These are phyloP conservation scores for Oreochromis niloticus DNA, from an alignment of 2,113 vertebrate species.

Conservation along the genomic window DNA sequence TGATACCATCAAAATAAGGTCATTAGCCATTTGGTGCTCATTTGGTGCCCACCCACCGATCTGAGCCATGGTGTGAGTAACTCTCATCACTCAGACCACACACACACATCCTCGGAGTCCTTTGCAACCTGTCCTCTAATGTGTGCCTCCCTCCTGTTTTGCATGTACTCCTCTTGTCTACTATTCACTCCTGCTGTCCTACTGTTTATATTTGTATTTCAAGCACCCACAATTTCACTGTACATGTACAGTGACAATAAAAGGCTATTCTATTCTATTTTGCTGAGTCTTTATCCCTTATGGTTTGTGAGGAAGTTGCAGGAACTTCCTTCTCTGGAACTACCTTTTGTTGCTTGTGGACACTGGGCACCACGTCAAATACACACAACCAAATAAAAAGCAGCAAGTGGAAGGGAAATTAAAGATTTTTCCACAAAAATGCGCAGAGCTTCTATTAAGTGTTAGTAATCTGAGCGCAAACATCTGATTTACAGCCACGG, in stretches of 20 bases:
- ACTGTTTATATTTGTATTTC: background rate
- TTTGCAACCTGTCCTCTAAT: background rate
- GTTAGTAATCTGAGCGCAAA: background rate
- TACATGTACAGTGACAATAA: background rate
- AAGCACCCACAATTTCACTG: background rate
- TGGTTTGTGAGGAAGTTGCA: background rate
- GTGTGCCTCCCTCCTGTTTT: background rate
- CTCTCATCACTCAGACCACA: background rate
- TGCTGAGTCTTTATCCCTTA: background rate
- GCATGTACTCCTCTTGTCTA: background rate
- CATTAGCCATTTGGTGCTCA: background rate
- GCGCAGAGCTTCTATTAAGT: background rate
- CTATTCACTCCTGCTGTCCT: background rate
- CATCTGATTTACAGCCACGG: background rate
- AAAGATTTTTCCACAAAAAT: slow-evolving; percentile 6
- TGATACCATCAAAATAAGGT: background rate
- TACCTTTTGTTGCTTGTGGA: background rate
- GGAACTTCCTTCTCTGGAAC: background rate
- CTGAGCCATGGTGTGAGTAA: background rate
- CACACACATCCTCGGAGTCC: background rate
- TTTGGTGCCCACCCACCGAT: background rate
- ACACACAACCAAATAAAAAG: background rate
- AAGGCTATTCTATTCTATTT: background rate
- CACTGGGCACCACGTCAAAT: background rate
- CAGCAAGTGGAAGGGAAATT: slow-evolving; percentile 19